Base-by-base conservation (phyloP, 2,888 invertebrate species). In the Caenorhabditis wallacei region DNA sequence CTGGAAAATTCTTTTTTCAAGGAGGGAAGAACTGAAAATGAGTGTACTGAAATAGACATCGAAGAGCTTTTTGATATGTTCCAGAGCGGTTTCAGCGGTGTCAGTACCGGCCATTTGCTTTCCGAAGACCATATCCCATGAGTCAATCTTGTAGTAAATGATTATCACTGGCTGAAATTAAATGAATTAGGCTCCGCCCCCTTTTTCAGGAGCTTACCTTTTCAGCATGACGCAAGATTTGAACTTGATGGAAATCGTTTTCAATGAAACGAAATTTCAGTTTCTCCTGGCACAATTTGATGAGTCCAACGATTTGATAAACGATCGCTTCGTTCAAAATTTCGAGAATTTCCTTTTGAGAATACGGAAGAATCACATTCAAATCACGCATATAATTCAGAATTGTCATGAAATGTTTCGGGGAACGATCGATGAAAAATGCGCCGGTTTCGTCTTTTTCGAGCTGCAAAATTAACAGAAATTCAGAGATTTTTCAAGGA, bases 331-430 rank as follows among this genome's bases (percentile, higher is more conserved):
- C 46, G 2, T 18, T 18, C 46, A 48, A 13, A 48, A 48, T 48
- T 13, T 48, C 46, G 2, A 18, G 46, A 18, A 48, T 48, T 48
- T 48, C 46, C 8, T 48, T n/a, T 13, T 48, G 46, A 48, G 46
- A 48, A 18, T 18, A 5, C 4, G 98, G 98, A 78, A 99, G 93
- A 2, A 1, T 20, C 1, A 97, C 96, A 80, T 95, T 95, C 4
- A 97, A 97, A 94, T 99, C 98, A 48, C 99, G 94, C 56, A 99
- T 94, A 91, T 96, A 99, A 92, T 98, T 98, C 46, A 99, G 93
- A 89, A 99, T 96, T 10, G 95, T 95, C 5, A 96, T 96, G 93
- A 99, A 99, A 93, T 99, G 98, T 92, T 96, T 96, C 5, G 99
- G 98, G 93, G 96, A 11, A 8, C 59, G 40, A 40, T 59, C 59